phyloP scores from a whole-genome alignment of 2,797 vertebrate genomes.

The Vireo griseus region DNA sequence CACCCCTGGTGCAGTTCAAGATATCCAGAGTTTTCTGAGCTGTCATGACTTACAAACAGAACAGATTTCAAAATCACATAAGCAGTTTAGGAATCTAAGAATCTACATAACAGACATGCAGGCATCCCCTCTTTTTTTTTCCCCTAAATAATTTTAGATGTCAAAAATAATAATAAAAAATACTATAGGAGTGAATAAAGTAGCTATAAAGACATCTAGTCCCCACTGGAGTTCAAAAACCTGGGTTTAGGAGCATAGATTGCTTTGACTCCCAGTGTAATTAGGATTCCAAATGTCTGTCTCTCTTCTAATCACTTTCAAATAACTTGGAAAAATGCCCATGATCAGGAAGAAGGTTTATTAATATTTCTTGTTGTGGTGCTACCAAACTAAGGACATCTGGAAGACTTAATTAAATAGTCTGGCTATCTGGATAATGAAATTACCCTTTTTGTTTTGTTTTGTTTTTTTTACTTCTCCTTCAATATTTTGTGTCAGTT shows the following conservation, averaged over 20 bases:
- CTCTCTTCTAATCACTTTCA: neutral
- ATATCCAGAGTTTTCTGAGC: neutral
- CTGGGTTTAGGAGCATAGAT: neutral
- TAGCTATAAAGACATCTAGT: neutral
- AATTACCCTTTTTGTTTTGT: neutral
- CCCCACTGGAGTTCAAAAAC: neutral
- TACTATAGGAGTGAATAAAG: neutral
- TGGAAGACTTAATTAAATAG: neutral
- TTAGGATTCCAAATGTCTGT: neutral
- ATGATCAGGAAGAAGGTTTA: neutral
- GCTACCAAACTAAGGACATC: neutral
- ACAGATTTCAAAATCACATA: neutral
- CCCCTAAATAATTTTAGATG: neutral
- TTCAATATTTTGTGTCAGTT: neutral
- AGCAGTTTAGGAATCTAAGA: neutral
- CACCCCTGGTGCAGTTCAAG: neutral
- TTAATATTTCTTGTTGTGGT: neutral
- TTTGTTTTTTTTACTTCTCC: neutral
- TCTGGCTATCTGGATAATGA: neutral
- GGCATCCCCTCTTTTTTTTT: rapidly evolving
- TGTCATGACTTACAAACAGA: neutral
- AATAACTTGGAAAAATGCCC: neutral
- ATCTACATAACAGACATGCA: neutral
- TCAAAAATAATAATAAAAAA: neutral
- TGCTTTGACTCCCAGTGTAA: neutral